These are phyloP conservation scores for Nezara viridula DNA, from an alignment of 2,888 invertebrate species.

Conservation along the genomic window DNA sequence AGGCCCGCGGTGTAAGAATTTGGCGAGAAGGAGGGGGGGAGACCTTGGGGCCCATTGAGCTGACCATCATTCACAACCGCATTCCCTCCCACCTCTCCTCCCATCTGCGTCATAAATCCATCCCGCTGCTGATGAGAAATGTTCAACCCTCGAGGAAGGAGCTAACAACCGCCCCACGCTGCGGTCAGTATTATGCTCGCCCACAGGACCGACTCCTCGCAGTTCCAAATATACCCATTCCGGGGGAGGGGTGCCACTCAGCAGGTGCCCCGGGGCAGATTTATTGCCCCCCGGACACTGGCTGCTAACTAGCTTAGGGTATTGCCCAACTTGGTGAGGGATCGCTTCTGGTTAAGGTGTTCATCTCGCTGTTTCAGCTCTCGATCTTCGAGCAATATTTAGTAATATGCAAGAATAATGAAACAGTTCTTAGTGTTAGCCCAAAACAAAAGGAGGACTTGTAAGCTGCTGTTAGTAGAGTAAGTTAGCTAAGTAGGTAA, in stretches of 20 bases:
- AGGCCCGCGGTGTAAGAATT: background rate
- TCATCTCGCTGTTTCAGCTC: background rate
- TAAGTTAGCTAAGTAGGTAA: too few relatives aligned
- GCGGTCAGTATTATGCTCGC: slow-evolving; percentile 12
- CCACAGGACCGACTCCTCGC: background rate
- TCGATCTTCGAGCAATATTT: too few relatives aligned
- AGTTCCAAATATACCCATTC: slow-evolving; percentile 7
- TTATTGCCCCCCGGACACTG: background rate
- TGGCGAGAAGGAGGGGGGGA: background rate
- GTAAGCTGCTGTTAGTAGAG: too few relatives aligned
- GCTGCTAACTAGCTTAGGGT: background rate
- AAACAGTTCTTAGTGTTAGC: too few relatives aligned
- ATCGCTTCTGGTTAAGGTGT: background rate
- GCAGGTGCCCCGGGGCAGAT: slow-evolving; percentile 5
- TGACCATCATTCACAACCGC: slow-evolving; percentile 46
- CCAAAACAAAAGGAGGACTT: too few relatives aligned
- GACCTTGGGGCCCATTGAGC: slow-evolving; percentile 25
- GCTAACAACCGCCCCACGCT: slow-evolving; percentile 15
- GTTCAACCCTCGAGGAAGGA: slow-evolving; percentile 20
- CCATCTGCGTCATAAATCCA: slow-evolving; percentile 41
- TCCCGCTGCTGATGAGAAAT: background rate
- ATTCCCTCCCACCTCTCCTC: slow-evolving; percentile 41
- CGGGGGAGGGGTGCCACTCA: background rate
- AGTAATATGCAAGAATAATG: too few relatives aligned
- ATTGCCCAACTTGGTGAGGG: background rate